Base-by-base conservation (phyloP, 1,140 invertebrate genomes). In the Lepidotrigona ventralis region DNA sequence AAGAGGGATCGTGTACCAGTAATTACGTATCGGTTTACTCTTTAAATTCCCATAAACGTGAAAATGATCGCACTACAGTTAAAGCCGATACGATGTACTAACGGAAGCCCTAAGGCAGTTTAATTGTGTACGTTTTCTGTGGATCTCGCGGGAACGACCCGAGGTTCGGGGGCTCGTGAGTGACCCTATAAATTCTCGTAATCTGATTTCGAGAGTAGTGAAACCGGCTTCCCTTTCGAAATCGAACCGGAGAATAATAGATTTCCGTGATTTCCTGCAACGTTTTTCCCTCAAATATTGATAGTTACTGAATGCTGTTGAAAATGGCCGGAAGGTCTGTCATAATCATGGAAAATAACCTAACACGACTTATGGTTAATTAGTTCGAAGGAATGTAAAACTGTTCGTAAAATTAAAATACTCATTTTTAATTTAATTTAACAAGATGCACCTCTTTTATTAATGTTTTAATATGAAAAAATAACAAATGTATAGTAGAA, bases 171-270 rank as follows among this genome's bases (percentile, higher is more conserved):
- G 69, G 51, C 19, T 80, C 70, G 29, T 87, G 87, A 90, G 90
- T 91, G 89, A 85, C 90, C 88, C 90, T 89, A 91, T 91, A 91
- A 91, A 91, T 91, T 91, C 86, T 85, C 80, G 80, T 91, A 91
- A 91, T 91, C 90, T 91, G 89, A 90, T 91, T 91, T 90, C 85
- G 58, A 83, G 87, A 90, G 85, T 74, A 85, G 85, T 85, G 85
- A 90, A 71, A 69, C 79, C 53, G 68, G 78, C 69, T 81, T 83
- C 84, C 85, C 81, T 80, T 83, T 78, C 74, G 82, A 85, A 88
- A 88, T 88, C 87, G 83, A 86, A 86, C 60, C 54, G 21, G 9
- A 71, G 60, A 79, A 87, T 89, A 89, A 89, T 88, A 86, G 85
- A 86, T 89, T 82, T 54, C 79, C 29, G 46, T 76, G 76, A 83